These are phyloP conservation scores for Ischnus inquisitorius DNA, from an alignment of 2,888 invertebrate species.

Conservation along the genomic window DNA sequence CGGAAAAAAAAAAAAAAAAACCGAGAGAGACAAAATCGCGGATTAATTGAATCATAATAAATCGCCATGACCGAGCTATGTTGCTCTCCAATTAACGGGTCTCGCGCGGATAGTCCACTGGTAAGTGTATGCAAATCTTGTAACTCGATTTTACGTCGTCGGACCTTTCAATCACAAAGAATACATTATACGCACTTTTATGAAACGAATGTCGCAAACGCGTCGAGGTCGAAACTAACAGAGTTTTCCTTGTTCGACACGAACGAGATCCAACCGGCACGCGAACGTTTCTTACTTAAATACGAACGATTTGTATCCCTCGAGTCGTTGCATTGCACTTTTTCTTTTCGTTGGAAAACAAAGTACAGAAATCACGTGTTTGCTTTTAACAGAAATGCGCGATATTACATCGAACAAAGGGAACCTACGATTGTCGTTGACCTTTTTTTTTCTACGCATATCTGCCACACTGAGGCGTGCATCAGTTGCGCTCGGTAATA, in stretches of 20 bases:
- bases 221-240: conserved; percentile 11
- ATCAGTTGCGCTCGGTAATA: conserved; percentile 34
- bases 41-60: no score
- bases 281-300: not conserved
- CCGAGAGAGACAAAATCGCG: no score
- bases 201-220: not conserved
- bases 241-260: conserved; percentile 20
- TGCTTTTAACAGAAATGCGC: not conserved
- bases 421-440: not conserved
- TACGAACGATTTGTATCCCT: not conserved
- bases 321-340: not conserved
- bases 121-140: not conserved
- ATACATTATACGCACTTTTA: not conserved
- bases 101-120: no score
- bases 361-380: not conserved
- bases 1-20: no score
- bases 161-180: conserved; percentile 6
- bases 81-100: no score
- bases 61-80: no score
- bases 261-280: not conserved
- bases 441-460: conserved; percentile 12
- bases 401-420: not conserved
- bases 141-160: not conserved
- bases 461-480: not conserved
- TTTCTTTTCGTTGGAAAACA: not conserved